Evolutionary conservation across 2,113 vertebrate species (phyloP).

Genomic region (Thunnus thynnus): DNA sequence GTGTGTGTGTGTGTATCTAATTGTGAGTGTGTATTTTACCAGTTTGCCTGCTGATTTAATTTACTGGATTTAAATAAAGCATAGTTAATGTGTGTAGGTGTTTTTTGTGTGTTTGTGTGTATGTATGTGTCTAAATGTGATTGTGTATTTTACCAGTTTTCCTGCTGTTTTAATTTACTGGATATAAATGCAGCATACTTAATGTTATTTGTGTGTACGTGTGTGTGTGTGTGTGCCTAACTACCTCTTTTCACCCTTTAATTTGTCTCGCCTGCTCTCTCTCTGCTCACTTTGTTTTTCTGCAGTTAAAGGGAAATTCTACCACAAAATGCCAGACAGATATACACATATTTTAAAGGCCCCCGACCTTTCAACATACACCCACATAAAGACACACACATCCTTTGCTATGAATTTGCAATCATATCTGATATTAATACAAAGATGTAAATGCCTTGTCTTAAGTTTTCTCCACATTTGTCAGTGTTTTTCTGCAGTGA

Average conservation of each 20-base stretch:
- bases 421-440: no score
- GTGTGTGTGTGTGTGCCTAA: constrained; percentile 7
- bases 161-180: constrained; percentile 56
- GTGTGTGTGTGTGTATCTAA: constrained; percentile 5
- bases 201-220: constrained; percentile 2
- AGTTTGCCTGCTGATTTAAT: constrained; percentile 47
- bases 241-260: constrained; percentile 36
- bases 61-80: constrained; percentile 41
- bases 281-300: constrained; percentile 27
- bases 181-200: constrained; percentile 24
- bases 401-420: no score
- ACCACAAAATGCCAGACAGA: neutral
- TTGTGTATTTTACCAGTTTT: constrained; percentile 10
- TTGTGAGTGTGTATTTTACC: constrained; percentile 15
- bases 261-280: constrained; percentile 33
- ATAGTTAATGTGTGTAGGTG: constrained; percentile 26
- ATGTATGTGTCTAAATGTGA: constrained; percentile 5
- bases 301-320: neutral
- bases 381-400: neutral
- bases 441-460: no score
- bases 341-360: no score
- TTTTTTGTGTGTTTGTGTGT: neutral
- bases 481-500: no score
- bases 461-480: no score
- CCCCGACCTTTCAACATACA: neutral